phyloP scores from a whole-genome alignment of 2,113 vertebrate genomes.

The Oryzias javanicus region DNA sequence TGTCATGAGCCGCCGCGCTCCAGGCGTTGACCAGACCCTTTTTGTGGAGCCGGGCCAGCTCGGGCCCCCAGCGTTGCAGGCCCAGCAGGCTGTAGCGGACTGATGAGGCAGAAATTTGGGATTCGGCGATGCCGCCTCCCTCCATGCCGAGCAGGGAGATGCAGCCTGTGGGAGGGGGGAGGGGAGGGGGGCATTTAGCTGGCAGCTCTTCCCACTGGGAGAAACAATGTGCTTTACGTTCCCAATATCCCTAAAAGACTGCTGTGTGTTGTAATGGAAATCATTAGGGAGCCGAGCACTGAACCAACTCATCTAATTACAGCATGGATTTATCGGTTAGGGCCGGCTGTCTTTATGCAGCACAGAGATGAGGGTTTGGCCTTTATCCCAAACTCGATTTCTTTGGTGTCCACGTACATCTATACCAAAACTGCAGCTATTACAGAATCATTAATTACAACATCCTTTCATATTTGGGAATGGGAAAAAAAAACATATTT shows the following conservation, averaged over 20 bases:
- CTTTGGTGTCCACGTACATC: not conserved
- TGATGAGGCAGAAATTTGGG: conserved; percentile 88
- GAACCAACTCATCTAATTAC: conserved; percentile 14
- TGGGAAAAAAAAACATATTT: too few species aligned
- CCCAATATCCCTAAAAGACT: too few species aligned
- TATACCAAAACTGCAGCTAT: too few species aligned
- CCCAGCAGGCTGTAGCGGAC: conserved; percentile 85
- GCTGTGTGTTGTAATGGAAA: not conserved
- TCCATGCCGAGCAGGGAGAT: conserved; percentile 87
- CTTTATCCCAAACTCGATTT: not conserved
- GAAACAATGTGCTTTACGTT: not conserved
- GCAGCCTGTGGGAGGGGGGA: conserved; percentile 75
- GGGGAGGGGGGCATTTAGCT: not conserved
- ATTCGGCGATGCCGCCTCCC: conserved; percentile 83
- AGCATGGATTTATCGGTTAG: conserved; percentile 31
- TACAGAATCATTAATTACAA: too few species aligned
- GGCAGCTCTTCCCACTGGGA: not conserved
- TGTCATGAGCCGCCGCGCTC: conserved; percentile 89
- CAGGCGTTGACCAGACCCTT: conserved; percentile 92
- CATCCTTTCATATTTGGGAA: too few species aligned
- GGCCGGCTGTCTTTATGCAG: conserved; percentile 5
- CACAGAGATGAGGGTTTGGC: conserved; percentile 22
- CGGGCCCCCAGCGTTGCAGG: conserved; percentile 91
- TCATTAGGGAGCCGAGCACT: conserved; percentile 15
- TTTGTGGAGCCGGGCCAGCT: conserved; percentile 88